phyloP scores from a whole-genome alignment of 2,113 vertebrate genomes.

The Mugil cephalus region DNA sequence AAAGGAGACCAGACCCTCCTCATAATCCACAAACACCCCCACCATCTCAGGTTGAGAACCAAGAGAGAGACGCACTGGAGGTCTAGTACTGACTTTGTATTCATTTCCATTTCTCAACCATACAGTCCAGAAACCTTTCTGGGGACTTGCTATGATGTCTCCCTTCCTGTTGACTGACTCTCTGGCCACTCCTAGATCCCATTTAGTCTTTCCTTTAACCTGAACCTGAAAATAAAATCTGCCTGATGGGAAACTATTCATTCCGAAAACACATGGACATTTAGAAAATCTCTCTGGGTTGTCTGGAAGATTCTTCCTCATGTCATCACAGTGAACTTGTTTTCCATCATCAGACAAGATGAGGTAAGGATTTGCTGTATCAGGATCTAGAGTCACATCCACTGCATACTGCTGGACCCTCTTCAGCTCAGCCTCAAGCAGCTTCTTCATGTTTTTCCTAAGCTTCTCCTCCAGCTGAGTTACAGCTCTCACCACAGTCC shows the following conservation, averaged over 20 bases:
- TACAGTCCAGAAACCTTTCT: not conserved
- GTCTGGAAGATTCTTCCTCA: no score
- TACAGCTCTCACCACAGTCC: slow-evolving; percentile 10
- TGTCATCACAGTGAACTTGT: no score
- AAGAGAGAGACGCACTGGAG: not conserved
- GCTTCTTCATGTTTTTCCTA: not conserved
- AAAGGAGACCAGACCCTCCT: slow-evolving; percentile 1
- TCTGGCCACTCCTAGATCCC: slow-evolving; percentile 19
- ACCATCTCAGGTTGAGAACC: not conserved
- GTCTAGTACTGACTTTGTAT: no score
- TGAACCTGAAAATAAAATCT: slow-evolving; percentile 37
- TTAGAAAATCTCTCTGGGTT: no score
- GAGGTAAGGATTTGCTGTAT: slow-evolving; percentile 1
- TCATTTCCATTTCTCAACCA: not conserved
- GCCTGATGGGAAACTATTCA: slow-evolving; percentile 29
- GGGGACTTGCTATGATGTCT: not conserved
- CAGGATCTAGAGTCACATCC: slow-evolving; percentile 35
- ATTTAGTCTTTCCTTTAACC: not conserved
- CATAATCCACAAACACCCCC: slow-evolving; percentile 44
- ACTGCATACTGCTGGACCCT: slow-evolving; percentile 19
- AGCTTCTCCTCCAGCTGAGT: slow-evolving; percentile 25
- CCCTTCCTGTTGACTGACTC: slow-evolving; percentile 14
- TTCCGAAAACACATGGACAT: not conserved
- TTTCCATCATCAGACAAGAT: no score
- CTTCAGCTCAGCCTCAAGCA: slow-evolving; percentile 16